Conservation (phyloP, 2,113 vertebrate genomes). For the Oryctolagus cuniculus region DNA sequence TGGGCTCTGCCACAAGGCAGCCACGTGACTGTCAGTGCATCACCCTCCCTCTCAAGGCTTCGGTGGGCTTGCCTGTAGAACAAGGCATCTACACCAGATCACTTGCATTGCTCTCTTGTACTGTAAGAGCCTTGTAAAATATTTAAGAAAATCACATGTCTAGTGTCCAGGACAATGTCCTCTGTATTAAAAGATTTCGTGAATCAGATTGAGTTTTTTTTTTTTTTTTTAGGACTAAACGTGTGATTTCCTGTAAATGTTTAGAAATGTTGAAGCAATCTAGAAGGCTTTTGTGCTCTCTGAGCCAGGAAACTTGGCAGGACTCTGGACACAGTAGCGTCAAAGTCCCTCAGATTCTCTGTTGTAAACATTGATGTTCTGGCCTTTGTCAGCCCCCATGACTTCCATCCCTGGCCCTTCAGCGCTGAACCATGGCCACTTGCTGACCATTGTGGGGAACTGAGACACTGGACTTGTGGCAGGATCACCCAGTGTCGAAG, state of each 20-base stretch:
- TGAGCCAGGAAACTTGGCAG: neutral
- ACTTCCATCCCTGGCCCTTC: neutral
- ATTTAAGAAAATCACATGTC: neutral
- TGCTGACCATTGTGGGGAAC: neutral
- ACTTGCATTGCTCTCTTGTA: neutral
- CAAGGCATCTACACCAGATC: neutral
- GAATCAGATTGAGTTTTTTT: neutral
- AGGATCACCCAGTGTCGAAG: neutral
- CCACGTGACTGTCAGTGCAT: neutral
- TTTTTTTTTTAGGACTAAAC: neutral
- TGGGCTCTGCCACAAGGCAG: neutral
- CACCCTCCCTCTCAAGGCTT: neutral
- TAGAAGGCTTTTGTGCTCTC: neutral
- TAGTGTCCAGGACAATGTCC: neutral
- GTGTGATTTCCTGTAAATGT: neutral
- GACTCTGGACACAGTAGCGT: neutral
- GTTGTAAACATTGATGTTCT: neutral
- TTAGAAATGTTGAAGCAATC: neutral
- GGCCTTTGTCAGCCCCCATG: neutral
- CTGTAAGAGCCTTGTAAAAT: neutral
- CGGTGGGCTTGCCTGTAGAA: neutral
- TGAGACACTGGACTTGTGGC: neutral
- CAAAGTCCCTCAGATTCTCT: neutral
- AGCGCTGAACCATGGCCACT: neutral
- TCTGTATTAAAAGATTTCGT: slow-evolving; percentile 22